Conservation (phyloP, 1,140 invertebrate species). For the Branchinecta lynchi region DNA sequence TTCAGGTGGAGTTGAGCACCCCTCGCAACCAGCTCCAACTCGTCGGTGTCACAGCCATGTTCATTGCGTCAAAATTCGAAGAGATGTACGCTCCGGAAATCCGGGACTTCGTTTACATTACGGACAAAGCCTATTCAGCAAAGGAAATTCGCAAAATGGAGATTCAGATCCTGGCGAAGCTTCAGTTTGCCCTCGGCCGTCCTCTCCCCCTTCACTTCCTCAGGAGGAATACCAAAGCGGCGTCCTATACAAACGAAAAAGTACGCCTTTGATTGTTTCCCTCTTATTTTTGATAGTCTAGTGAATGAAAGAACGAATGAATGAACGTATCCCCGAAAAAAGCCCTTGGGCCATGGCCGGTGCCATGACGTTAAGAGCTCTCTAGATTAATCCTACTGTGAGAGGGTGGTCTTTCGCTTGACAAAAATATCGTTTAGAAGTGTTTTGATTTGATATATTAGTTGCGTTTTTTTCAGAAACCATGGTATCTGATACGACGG, state of each 20-base stretch:
- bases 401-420: too few relatives aligned
- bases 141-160: slow-evolving; percentile 71
- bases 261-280: slow-evolving; percentile 30
- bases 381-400: too few relatives aligned
- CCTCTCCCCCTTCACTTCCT: slow-evolving; percentile 79
- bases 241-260: slow-evolving; percentile 28
- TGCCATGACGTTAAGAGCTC: too few relatives aligned
- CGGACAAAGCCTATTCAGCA: slow-evolving; percentile 70
- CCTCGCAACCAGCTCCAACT: slow-evolving; percentile 60
- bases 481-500: too few relatives aligned
- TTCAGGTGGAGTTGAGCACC: slow-evolving; percentile 39
- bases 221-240: slow-evolving; percentile 59
- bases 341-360: too few relatives aligned
- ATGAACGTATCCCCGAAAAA: too few relatives aligned
- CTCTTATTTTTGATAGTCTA: too few relatives aligned
- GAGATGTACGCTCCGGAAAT: slow-evolving; percentile 82
- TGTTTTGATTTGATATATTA: too few relatives aligned
- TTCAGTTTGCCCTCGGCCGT: slow-evolving; percentile 65
- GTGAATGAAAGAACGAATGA: too few relatives aligned
- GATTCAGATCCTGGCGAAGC: slow-evolving; percentile 48
- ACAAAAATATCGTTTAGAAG: too few relatives aligned
- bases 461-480: too few relatives aligned
- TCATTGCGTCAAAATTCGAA: slow-evolving; percentile 88
- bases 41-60: slow-evolving; percentile 76
- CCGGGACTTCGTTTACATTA: slow-evolving; percentile 78